Evolutionary conservation across 2,113 vertebrate genomes (phyloP).

Genomic region (Oenanthe oenanthe): DNA sequence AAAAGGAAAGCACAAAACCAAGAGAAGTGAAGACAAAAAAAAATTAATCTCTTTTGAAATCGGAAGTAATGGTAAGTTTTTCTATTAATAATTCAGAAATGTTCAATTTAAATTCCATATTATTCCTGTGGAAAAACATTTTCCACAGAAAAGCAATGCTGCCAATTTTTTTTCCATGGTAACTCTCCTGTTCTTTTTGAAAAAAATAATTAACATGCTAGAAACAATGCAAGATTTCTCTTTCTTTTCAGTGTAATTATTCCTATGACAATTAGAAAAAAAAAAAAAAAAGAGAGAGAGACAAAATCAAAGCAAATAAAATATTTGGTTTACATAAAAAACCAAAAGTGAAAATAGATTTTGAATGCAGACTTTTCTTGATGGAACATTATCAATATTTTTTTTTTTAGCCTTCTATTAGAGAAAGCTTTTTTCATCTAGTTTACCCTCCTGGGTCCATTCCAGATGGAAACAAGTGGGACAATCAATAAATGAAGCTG

Average conservation of each 20-base stretch:
- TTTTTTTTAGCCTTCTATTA: background rate
- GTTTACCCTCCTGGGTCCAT: background rate
- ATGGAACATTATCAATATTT: background rate
- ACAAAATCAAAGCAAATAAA: background rate
- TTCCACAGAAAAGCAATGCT: background rate
- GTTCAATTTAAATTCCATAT: background rate
- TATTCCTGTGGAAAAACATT: background rate
- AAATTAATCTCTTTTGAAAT: background rate
- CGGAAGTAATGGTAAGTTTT: background rate
- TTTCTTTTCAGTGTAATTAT: background rate
- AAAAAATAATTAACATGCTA: background rate
- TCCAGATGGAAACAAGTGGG: background rate
- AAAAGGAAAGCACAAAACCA: background rate
- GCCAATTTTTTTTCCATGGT: accelerated
- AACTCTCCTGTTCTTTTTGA: background rate
- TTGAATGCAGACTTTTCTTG: background rate
- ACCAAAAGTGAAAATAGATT: background rate
- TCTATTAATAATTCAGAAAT: background rate
- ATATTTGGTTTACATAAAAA: background rate
- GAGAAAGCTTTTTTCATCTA: background rate
- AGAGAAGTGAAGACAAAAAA: accelerated
- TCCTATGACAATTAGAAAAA: background rate
- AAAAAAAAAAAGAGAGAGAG: too few species aligned
- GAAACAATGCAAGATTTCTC: background rate
- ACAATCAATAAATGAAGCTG: slow-evolving; percentile 1